Evolutionary conservation across 2,797 vertebrate species (phyloP).

Genomic region (Valencia hispanica): DNA sequence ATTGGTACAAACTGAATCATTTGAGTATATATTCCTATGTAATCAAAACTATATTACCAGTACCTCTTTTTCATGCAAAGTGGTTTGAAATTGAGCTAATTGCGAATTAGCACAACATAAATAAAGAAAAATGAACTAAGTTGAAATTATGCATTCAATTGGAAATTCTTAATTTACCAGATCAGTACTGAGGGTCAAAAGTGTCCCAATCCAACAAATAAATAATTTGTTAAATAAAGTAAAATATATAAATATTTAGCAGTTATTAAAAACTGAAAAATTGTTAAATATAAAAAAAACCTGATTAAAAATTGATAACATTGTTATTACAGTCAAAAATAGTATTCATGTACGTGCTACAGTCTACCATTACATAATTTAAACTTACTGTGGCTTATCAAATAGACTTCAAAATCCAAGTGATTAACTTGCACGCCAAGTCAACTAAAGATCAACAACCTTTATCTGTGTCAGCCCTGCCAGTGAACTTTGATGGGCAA

Average conservation of each 20-base stretch:
- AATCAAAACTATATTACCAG: background rate
- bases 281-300: background rate
- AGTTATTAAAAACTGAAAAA: background rate
- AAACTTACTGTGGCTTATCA: background rate
- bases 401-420: background rate
- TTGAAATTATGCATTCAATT: background rate
- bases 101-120: background rate
- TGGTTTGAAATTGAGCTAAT: background rate
- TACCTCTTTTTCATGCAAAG: background rate
- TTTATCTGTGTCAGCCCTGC: background rate
- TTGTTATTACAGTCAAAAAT: background rate
- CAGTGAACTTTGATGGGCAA: background rate
- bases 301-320: background rate
- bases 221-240: background rate
- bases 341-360: background rate
- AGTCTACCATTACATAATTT: background rate
- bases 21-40: background rate
- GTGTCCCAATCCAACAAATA: background rate
- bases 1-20: background rate
- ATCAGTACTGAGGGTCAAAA: background rate
- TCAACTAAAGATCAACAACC: background rate
- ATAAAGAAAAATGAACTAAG: background rate
- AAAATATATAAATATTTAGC: background rate
- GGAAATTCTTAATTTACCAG: background rate
- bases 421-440: too few species aligned